Percentiles rank a stretch among this genome's conserved stretches.
These are phyloP conservation scores for Apis mellifera DNA, from an alignment of 1,140 invertebrate genomes.

Conservation along the genomic window DNA sequence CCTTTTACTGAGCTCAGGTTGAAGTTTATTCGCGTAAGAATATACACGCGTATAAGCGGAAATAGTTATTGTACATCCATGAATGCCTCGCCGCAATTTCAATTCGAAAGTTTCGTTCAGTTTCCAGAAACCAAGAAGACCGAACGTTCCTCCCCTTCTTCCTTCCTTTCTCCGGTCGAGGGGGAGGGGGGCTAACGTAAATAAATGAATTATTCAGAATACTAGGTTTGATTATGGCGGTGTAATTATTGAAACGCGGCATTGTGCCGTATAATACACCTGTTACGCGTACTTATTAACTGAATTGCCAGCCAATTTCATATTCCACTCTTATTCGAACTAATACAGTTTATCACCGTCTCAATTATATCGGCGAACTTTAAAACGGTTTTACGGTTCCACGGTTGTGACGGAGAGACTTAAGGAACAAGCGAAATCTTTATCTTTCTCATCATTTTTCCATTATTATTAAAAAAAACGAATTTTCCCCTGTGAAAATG, in stretches of 20 bases:
- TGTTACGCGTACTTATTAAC: neutral
- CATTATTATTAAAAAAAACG: no score
- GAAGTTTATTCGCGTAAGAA: neutral
- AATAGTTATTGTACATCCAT: slow-evolving; percentile 16
- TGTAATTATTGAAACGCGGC: slow-evolving; percentile 26
- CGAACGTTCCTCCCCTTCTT: neutral
- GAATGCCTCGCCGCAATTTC: slow-evolving; percentile 17
- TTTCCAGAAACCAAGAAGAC: slow-evolving; percentile 9
- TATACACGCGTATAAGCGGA: neutral
- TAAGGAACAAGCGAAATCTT: neutral
- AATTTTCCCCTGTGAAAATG: no score
- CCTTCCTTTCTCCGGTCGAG: no score
- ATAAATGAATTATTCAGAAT: slow-evolving; percentile 40
- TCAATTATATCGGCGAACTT: neutral
- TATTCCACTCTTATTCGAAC: neutral
- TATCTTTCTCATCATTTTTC: neutral
- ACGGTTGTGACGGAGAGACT: no score
- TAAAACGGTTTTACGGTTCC: neutral
- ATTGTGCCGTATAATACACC: neutral
- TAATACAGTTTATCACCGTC: neutral
- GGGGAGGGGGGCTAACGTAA: slow-evolving; percentile 10
- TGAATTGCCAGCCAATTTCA: neutral
- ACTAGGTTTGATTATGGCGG: slow-evolving; percentile 9
- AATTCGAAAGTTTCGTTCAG: slow-evolving; percentile 26
- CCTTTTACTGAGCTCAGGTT: neutral